Evolutionary conservation across 2,888 invertebrate genomes (phyloP), one percentile per base, ranked within the genome.

Genomic region (Tinea pellionella): DNA sequence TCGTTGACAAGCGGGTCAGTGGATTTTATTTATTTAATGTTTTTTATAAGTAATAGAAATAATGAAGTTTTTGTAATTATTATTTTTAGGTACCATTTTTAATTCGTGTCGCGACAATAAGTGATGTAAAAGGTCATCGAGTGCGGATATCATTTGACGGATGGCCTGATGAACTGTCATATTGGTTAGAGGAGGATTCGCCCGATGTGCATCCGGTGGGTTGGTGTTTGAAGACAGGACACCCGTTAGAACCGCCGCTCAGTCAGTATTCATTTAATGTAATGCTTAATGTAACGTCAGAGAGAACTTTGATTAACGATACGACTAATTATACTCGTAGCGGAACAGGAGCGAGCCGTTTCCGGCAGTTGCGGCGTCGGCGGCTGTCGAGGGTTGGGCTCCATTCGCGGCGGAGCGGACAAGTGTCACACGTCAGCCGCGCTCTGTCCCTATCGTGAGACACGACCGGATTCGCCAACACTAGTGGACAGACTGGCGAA

Each of bases 321-420:
- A n/a, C n/a, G n/a, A n/a, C 6, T 24, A 6, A 24, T 24, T 24
- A 6, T 24, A 24, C 6, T 3, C 2, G 6, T 59, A 93, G 93
- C 91, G 60, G 89, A 89, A 11, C 92, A 92, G 70, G 92, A 92
- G 72, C 76, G 90, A 18, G 84, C 84, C 3, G 83, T 89, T 58
- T 78, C 81, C 55, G 89, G 92, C 37, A 90, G 92, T 66, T 97
- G 97, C 78, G 93, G 94, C 6, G 94, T 94, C 47, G 90, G 91
- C 42, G 96, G 96, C 0, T 98, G 98, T 75, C 91, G 93, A 63
- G 97, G 97, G 12, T 90, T 94, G 67, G 97, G 98, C n/a, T 96
- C 97, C 72, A 90, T 92, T 57, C 92, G 91, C 70, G 95, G 95
- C 59, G 91, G 94, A 15, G 92, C 92, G 72, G 92, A 91, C 74